These are phyloP conservation scores for Triplophysa siluroides DNA, from an alignment of 2,113 vertebrate species.

Conservation along the genomic window DNA sequence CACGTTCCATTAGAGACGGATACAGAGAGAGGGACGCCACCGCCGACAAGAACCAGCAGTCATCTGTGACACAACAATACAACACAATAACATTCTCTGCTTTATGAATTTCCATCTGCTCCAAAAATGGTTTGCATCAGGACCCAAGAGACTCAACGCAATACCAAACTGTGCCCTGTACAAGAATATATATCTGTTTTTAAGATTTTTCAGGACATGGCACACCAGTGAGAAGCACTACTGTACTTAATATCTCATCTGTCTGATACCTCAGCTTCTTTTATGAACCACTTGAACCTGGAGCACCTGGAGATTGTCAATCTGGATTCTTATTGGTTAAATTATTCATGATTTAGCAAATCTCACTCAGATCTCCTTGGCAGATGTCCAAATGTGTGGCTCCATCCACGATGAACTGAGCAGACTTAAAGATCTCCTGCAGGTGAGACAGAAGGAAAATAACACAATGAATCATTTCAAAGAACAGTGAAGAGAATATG, in stretches of 20 bases:
- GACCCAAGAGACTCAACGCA: no score
- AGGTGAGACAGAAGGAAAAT: not conserved
- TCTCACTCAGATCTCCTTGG: constrained; percentile 66
- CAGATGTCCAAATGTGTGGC: constrained; percentile 60
- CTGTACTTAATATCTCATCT: not conserved
- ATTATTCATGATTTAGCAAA: not conserved
- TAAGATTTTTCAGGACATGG: no score
- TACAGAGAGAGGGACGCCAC: constrained; percentile 72
- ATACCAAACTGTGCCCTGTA: no score
- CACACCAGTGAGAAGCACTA: not conserved
- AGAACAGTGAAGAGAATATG: no score
- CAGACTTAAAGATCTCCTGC: constrained; percentile 67
- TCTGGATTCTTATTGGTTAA: not conserved
- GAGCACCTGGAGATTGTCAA: not conserved
- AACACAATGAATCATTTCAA: no score
- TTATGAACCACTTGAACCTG: not conserved
- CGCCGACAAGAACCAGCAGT: constrained; percentile 79
- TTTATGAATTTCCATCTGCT: no score
- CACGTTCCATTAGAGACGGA: constrained; percentile 66
- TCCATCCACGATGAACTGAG: constrained; percentile 65
- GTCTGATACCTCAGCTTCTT: not conserved
- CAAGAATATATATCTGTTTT: no score
- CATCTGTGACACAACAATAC: constrained; percentile 61
- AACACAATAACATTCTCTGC: not conserved
- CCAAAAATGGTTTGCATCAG: no score